A percentile compares a stretch with the other conserved stretches of the same genome.
These are phyloP conservation scores for Lasioglossum oenotherae DNA, from an alignment of 2,888 invertebrate genomes.

Conservation along the genomic window DNA sequence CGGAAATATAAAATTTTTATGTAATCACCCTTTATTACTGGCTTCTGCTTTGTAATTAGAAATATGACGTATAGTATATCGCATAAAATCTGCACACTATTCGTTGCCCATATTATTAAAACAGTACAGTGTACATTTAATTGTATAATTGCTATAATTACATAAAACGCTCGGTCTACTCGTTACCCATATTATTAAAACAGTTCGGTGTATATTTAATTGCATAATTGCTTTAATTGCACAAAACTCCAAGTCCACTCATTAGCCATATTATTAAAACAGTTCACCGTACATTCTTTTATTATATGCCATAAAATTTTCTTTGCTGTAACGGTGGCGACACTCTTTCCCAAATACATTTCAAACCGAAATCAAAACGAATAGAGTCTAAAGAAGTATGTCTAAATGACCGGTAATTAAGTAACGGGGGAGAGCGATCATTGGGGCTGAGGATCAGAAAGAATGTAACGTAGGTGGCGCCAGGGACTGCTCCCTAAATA, in stretches of 20 bases:
- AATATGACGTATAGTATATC: not conserved
- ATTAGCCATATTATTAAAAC: not conserved
- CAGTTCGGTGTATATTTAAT: not conserved
- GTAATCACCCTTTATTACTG: not conserved
- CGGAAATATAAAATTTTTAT: not conserved
- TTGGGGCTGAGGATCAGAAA: not conserved
- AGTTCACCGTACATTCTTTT: not conserved
- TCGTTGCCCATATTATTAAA: slow-evolving; percentile 5
- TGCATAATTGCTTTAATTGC: slow-evolving; percentile 2
- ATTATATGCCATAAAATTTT: not conserved
- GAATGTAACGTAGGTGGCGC: not conserved
- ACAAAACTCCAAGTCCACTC: not conserved
- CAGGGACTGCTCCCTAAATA: too few relatives aligned
- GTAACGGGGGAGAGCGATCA: not conserved
- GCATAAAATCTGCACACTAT: not conserved
- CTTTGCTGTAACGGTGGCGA: not conserved
- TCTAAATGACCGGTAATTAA: not conserved
- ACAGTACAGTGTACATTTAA: slow-evolving; percentile 11
- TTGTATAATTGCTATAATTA: slow-evolving; percentile 5
- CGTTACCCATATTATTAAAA: not conserved
- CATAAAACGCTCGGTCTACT: not conserved
- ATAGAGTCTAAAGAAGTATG: not conserved
- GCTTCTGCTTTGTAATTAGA: not conserved
- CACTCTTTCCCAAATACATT: not conserved
- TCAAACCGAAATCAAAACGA: not conserved